phyloP scores from a whole-genome alignment of 1,140 invertebrate genomes.

The Leptonema lineaticorne region DNA sequence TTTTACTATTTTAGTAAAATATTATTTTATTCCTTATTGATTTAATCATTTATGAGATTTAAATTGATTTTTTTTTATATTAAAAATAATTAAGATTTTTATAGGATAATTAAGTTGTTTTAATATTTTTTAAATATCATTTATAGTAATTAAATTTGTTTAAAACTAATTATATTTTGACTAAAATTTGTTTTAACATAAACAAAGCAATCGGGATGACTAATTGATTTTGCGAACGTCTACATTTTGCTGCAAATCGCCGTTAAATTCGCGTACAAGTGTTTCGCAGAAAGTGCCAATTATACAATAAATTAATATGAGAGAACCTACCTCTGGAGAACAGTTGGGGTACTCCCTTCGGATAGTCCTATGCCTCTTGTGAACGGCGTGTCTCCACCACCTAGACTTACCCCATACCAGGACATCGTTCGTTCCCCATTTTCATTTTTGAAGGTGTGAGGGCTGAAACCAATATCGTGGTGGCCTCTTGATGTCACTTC shows the following conservation, averaged over 20 bases:
- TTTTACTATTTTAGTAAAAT: no score
- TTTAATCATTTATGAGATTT: no score
- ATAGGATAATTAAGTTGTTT: no score
- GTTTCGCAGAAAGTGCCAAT: slow-evolving; percentile 39
- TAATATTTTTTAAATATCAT: no score
- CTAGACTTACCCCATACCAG: not conserved
- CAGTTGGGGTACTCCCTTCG: slow-evolving; percentile 6
- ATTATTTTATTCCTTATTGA: no score
- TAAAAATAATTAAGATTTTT: no score
- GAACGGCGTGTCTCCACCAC: not conserved
- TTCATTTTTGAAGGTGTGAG: slow-evolving; percentile 17
- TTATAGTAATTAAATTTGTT: no score
- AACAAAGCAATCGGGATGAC: not conserved
- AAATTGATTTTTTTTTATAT: no score
- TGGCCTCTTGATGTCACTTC: slow-evolving; percentile 42
- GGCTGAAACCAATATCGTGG: slow-evolving; percentile 42
- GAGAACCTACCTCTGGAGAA: slow-evolving; percentile 25
- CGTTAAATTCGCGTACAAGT: slow-evolving; percentile 28
- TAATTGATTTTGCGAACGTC: not conserved
- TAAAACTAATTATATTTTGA: no score
- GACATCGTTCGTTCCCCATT: not conserved
- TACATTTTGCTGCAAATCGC: not conserved
- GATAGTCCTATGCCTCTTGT: not conserved
- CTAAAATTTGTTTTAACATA: no score
- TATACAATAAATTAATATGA: slow-evolving; percentile 41